A percentile compares a stretch with the other conserved stretches of the same genome.
Conservation (phyloP, 1,140 invertebrate species). For the Adoxophyes honmai region DNA sequence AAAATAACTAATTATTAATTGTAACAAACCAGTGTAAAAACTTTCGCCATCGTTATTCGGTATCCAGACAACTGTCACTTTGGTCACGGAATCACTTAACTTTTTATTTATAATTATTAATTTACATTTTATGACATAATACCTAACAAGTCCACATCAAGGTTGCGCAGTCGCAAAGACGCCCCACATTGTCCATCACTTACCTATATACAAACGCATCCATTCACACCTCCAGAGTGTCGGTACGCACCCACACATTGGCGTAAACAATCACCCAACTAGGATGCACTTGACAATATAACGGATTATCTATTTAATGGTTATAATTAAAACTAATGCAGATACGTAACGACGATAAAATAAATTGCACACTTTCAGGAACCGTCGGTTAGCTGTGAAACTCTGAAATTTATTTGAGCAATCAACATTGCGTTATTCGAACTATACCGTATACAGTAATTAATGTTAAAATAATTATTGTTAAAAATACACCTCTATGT, state of each 20-base stretch:
- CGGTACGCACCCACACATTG: constrained; percentile 29
- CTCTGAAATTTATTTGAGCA: too few species aligned
- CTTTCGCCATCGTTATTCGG: constrained; percentile 8
- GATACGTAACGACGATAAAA: not conserved
- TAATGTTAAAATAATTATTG: too few species aligned
- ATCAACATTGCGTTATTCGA: too few species aligned
- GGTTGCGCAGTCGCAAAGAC: constrained; percentile 57
- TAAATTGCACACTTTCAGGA: too few species aligned
- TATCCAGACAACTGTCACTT: constrained; percentile 7
- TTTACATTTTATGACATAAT: constrained; percentile 11
- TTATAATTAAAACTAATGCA: not conserved
- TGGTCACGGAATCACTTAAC: not conserved
- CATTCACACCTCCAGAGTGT: constrained; percentile 33
- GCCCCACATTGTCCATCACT: constrained; percentile 42
- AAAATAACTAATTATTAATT: too few species aligned
- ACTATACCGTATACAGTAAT: too few species aligned
- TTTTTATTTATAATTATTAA: not conserved
- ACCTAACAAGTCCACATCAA: constrained; percentile 60
- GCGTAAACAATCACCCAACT: constrained; percentile 1
- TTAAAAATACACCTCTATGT: too few species aligned
- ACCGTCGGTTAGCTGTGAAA: too few species aligned
- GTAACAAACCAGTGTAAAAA: constrained; percentile 6
- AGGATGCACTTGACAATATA: constrained; percentile 9
- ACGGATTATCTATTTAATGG: constrained; percentile 2
- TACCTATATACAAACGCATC: constrained; percentile 71